Evolutionary conservation across 2,888 invertebrate genomes (phyloP), one percentile per base, ranked within the genome.

Genomic region (Tenthredo distinguenda): DNA sequence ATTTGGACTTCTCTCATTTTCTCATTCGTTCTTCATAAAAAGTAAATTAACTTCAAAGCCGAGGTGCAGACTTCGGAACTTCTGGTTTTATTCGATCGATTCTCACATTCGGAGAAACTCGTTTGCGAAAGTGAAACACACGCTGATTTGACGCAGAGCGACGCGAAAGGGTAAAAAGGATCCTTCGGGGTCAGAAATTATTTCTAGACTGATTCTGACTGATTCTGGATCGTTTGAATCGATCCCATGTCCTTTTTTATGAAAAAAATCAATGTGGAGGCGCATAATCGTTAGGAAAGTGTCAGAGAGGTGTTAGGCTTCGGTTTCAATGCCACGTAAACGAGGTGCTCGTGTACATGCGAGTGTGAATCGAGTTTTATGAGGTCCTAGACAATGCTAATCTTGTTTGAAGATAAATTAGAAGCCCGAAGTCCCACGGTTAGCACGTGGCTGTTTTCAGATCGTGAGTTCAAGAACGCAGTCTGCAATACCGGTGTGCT

Each of bases 351-450:
- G 47, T 47, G n/a, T 15, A 76, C n/a, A 31, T 31, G 55, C 12
- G 21, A 40, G 37, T 62, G 40, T 21, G 40, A 62, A 62, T 81
- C 58, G 12, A 26, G 84, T 74, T 43, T 58, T 76, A 76, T 4
- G 71, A 77, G 86, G 86, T 86, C 87, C 88, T 87, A 88, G 89
- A 91, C 91, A 91, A 92, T 92, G 89, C 89, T 88, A 90, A 91
- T 92, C 89, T 89, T 86, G 87, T 87, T 82, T 86, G 72, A 84
- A 91, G 90, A 92, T 91, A 91, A 91, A 62, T 81, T 81, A 62
- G 62, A 40, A 37, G n/a, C 9, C 95, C 94, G 0, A 95, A 87
- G 93, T 93, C 92, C 93, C 94, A 85, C 81, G 81, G 58, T 40
- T 81, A n/a, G 81, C 81, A 62, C 40, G 81, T 81, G 77, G 55